These are phyloP conservation scores for Sipha flava DNA, from an alignment of 1,140 invertebrate genomes.

Conservation along the genomic window DNA sequence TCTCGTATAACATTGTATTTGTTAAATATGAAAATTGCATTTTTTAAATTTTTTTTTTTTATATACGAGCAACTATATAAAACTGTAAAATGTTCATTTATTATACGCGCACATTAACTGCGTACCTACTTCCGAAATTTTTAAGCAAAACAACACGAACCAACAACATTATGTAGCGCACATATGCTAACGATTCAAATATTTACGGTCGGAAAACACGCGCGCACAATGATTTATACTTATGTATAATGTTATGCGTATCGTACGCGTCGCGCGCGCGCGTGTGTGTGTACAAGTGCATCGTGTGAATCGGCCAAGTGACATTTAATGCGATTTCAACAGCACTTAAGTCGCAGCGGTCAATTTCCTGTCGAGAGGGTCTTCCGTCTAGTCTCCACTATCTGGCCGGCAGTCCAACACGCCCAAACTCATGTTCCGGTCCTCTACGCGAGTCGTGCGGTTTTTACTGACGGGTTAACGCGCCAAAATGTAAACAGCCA, in stretches of 20 bases:
- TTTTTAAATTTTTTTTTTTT: too few relatives aligned
- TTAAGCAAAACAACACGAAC: too few relatives aligned
- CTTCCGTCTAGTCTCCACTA: background rate
- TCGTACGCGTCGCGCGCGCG: too few relatives aligned
- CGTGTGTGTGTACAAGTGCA: background rate
- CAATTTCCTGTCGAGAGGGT: background rate
- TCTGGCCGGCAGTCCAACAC: background rate
- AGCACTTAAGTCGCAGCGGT: background rate
- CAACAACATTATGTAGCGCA: too few relatives aligned
- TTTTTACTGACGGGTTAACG: background rate
- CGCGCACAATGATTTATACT: too few relatives aligned
- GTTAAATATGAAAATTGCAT: too few relatives aligned
- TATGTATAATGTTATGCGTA: too few relatives aligned
- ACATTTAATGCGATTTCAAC: constrained; percentile 18
- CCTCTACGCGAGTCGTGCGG: background rate
- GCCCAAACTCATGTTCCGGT: background rate
- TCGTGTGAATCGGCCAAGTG: constrained; percentile 3
- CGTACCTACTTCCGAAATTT: too few relatives aligned
- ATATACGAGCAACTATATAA: too few relatives aligned
- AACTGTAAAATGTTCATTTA: too few relatives aligned
- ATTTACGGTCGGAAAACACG: background rate
- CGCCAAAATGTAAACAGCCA: constrained; percentile 8
- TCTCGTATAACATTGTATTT: too few relatives aligned
- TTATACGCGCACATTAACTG: too few relatives aligned
- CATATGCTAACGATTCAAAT: background rate